Base-by-base conservation (phyloP, 2,797 vertebrate species). In the Taeniopygia guttata region DNA sequence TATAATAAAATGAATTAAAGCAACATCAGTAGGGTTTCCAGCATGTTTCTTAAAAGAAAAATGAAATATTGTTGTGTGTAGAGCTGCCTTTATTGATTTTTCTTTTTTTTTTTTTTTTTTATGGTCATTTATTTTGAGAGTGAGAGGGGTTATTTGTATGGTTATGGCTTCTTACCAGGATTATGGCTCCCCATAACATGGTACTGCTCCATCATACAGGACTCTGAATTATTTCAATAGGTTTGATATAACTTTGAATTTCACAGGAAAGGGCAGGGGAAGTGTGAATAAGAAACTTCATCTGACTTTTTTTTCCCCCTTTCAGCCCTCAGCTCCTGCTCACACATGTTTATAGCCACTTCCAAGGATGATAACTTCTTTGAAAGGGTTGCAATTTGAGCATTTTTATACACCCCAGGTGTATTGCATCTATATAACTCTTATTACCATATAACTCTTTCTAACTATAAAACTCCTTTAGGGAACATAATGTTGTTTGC, bases 401-500 rank as follows among this genome's bases (percentile, higher is more conserved):
- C 84, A 63, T 56, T 93, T 93, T 96, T 93, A 96, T 92, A 45
- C 29, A 92, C 60, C 95, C 72, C 81, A 80, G 59, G 95, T 93
- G 89, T 68, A 92, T 95, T 92, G 72, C 89, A 93, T 94, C 87
- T 93, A 89, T 93, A 95, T 95, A 95, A 95, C 70, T 93, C 92
- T 94, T 96, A 96, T 92, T 95, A 95, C 84, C 87, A 74, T 94
- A 92, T 96, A 96, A 95, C 86, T 96, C 96, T 96, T 90, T 25
- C 72, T 77, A 96, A 93, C 95, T 89, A 84, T 82, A 89, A 91
- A 95, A 89, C 87, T 87, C 87, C 92, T 95, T 92, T 64, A 84
- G 92, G 96, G 81, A 84, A 70, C 84, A 84, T 94, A 92, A 94
- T 45, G 25, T 7, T 76, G 86, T 52, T 90, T 90, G 87, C 56